Evolutionary conservation across 2,888 invertebrate genomes (phyloP).

Genomic region (Baronia brevicornis): DNA sequence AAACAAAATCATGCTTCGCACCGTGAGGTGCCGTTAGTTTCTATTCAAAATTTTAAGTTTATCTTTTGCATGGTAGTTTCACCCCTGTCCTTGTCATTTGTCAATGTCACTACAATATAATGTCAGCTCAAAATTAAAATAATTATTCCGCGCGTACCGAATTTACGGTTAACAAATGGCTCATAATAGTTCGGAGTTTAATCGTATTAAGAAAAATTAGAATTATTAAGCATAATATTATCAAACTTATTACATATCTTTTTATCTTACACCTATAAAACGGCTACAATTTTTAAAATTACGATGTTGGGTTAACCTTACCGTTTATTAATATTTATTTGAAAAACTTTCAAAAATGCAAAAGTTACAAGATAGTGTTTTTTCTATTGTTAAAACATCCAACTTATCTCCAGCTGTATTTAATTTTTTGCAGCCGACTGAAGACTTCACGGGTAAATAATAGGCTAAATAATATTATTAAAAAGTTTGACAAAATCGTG

Average conservation of each 20-base stretch:
- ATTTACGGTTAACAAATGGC: conserved; percentile 14
- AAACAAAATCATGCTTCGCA: too few relatives aligned
- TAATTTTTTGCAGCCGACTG: conserved; percentile 60
- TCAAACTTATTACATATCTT: conserved; percentile 2
- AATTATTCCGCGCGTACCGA: conserved; percentile 15
- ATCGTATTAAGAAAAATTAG: conserved; percentile 1
- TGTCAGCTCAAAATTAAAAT: conserved; percentile 16
- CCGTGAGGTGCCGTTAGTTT: too few relatives aligned
- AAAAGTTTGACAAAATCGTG: neutral
- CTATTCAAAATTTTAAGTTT: too few relatives aligned
- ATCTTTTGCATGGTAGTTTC: too few relatives aligned
- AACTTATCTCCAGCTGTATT: conserved; percentile 66
- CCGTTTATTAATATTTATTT: conserved; percentile 26
- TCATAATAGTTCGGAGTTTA: conserved; percentile 4
- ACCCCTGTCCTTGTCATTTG: neutral
- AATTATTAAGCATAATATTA: conserved; percentile 1
- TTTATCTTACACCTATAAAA: too few relatives aligned
- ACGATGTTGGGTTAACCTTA: conserved; percentile 41
- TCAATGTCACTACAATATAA: conserved; percentile 9
- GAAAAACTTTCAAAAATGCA: conserved; percentile 42
- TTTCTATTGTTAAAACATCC: conserved; percentile 61
- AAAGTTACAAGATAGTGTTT: conserved; percentile 64
- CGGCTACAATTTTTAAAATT: conserved; percentile 3
- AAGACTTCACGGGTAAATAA: conserved; percentile 48
- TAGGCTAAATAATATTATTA: neutral